These are phyloP conservation scores for Troilus luridus DNA, from an alignment of 2,888 invertebrate genomes.

Conservation along the genomic window DNA sequence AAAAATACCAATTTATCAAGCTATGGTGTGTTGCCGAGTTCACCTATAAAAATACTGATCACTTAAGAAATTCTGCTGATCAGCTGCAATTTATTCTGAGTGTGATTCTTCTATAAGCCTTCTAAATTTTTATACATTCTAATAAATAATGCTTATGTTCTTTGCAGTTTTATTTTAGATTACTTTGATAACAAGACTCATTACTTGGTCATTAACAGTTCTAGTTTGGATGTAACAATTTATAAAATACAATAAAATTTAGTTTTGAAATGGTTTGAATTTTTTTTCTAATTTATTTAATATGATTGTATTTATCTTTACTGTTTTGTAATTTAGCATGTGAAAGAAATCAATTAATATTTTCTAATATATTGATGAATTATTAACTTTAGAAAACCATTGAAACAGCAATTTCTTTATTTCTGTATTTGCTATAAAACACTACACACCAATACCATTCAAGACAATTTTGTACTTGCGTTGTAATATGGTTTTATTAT, in stretches of 20 bases:
- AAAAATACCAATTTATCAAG: neutral
- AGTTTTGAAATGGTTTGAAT: neutral
- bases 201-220: too few relatives aligned
- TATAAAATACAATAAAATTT: neutral
- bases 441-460: too few relatives aligned
- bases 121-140: constrained; percentile 26
- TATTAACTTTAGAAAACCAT: neutral
- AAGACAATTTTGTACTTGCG: too few relatives aligned
- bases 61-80: constrained; percentile 7
- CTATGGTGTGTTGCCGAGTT: neutral
- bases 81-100: neutral
- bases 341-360: neutral
- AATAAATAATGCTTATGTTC: neutral
- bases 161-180: constrained; percentile 9
- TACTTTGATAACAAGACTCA: neutral
- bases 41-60: neutral
- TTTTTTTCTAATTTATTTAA: neutral
- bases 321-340: neutral
- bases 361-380: neutral
- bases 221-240: neutral
- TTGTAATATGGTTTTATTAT: too few relatives aligned
- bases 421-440: too few relatives aligned
- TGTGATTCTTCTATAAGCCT: constrained; percentile 1
- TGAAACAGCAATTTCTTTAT: too few relatives aligned
- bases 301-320: neutral